Conservation (phyloP, 2,113 vertebrate species). For the Mustelus asterias region DNA sequence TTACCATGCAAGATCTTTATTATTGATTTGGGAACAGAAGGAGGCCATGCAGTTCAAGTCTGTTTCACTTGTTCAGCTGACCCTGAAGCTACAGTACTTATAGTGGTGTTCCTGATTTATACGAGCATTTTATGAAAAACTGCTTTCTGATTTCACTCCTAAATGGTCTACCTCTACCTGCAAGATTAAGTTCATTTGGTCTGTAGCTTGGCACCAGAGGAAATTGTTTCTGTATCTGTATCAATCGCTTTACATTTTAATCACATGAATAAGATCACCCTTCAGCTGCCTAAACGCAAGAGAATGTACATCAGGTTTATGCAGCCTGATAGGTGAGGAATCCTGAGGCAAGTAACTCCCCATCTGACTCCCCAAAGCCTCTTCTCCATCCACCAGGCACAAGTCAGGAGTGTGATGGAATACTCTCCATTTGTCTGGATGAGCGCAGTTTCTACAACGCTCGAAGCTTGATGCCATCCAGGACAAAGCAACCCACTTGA, state of each 20-base stretch:
- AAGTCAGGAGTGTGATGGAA: no score
- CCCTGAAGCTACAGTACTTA: background rate
- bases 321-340: no score
- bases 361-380: no score
- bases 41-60: background rate
- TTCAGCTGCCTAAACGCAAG: background rate
- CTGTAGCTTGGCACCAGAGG: background rate
- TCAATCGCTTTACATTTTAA: background rate
- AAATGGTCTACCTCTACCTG: background rate
- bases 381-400: no score
- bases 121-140: background rate
- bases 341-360: no score
- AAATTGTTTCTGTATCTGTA: background rate
- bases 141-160: background rate
- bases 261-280: background rate
- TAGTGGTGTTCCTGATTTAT: background rate
- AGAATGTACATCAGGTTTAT: background rate
- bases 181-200: background rate
- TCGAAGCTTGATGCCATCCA: no score
- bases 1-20: background rate
- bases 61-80: background rate
- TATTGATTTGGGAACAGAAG: background rate
- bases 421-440: no score
- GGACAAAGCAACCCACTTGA: no score
- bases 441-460: no score